phyloP scores from a whole-genome alignment of 2,113 vertebrate genomes.

The Limanda limanda region DNA sequence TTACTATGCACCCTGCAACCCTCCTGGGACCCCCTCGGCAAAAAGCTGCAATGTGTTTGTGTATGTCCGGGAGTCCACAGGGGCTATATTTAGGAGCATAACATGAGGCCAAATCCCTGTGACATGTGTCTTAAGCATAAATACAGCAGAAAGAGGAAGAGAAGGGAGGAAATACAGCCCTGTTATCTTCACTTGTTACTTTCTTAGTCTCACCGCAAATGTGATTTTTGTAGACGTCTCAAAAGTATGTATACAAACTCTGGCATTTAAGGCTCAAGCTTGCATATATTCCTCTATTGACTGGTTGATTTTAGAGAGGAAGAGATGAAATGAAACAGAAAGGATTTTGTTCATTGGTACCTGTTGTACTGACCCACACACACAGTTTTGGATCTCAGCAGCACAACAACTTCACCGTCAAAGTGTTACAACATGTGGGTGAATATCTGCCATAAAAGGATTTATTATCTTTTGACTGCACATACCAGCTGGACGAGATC shows the following conservation, averaged over 20 bases:
- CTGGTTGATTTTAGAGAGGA: background rate
- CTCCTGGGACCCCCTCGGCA: constrained; percentile 42
- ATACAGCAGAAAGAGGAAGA: constrained; percentile 32
- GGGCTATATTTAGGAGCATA: constrained; percentile 78
- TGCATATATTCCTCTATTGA: background rate
- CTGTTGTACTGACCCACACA: background rate
- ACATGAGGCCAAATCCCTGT: constrained; percentile 57
- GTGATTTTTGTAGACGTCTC: background rate
- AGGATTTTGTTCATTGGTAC: background rate
- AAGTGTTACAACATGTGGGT: background rate
- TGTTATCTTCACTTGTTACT: background rate
- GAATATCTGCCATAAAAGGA: background rate
- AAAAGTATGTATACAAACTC: background rate
- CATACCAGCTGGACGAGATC: background rate
- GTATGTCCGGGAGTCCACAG: constrained; percentile 48
- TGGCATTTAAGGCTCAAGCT: background rate
- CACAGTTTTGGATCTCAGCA: background rate
- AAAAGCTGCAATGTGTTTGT: constrained; percentile 71
- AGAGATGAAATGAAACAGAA: background rate
- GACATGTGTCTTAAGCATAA: constrained; percentile 57
- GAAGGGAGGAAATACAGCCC: background rate
- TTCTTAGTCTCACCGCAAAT: background rate
- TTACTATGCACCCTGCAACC: constrained; percentile 68
- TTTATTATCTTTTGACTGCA: background rate
- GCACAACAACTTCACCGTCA: background rate